A percentile compares a stretch with the other conserved stretches of the same genome.
These are phyloP conservation scores for Dryomyza anilis DNA, from an alignment of 2,888 invertebrate genomes.

Conservation along the genomic window DNA sequence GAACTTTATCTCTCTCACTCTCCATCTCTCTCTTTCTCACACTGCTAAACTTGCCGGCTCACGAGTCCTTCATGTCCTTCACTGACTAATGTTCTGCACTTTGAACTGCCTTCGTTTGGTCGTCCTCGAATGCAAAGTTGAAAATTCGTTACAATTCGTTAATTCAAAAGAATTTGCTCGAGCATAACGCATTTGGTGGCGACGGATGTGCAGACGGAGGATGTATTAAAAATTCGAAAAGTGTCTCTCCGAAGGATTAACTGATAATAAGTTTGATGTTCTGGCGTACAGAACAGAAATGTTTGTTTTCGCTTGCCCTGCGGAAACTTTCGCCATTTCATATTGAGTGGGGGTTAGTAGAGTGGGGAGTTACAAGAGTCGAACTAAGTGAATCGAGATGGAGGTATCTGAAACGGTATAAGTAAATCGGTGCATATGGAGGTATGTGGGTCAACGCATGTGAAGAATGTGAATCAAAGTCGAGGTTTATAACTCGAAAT, in stretches of 20 bases:
- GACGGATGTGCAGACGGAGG: too few species aligned
- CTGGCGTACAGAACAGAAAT: conserved; percentile 25
- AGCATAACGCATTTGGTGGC: conserved; percentile 26
- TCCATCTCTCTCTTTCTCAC: neutral
- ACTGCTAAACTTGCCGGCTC: neutral
- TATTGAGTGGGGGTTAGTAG: neutral
- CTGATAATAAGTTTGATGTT: conserved; percentile 35
- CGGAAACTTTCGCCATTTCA: conserved; percentile 24
- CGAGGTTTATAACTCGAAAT: too few species aligned
- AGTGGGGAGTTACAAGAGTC: too few species aligned
- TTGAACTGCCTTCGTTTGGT: neutral
- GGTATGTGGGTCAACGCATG: too few species aligned
- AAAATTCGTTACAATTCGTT: conserved; percentile 32
- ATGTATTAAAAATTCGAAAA: conserved; percentile 25
- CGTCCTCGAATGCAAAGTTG: conserved; percentile 27
- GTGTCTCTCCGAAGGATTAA: conserved; percentile 33
- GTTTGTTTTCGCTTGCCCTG: conserved; percentile 14
- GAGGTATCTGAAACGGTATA: too few species aligned
- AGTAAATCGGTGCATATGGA: too few species aligned
- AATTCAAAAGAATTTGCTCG: conserved; percentile 33
- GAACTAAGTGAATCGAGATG: too few species aligned
- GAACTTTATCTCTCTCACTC: neutral
- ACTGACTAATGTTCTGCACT: too few species aligned
- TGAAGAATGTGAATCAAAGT: too few species aligned
- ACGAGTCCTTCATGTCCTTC: neutral